Evolutionary conservation across 2,888 invertebrate species (phyloP).

Genomic region (Melanotus villosus): DNA sequence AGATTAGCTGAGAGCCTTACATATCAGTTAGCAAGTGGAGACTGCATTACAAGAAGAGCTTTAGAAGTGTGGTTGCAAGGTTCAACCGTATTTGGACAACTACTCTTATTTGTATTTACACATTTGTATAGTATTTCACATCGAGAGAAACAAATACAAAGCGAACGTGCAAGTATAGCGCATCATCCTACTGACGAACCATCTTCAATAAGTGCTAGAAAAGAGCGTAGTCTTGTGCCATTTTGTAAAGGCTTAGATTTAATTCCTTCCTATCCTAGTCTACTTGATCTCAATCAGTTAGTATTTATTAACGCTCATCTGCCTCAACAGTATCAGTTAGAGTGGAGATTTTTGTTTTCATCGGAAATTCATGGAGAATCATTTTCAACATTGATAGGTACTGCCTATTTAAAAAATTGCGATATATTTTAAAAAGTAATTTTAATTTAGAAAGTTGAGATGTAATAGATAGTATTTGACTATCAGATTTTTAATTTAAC

Average conservation of each 20-base stretch:
- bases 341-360: constrained; percentile 92
- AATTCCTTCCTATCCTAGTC: constrained; percentile 84
- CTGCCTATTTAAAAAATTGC: neutral
- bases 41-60: constrained; percentile 65
- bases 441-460: no score
- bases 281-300: constrained; percentile 82
- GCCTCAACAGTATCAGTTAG: constrained; percentile 80
- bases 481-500: no score
- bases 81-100: constrained; percentile 68
- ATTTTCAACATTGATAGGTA: constrained; percentile 84
- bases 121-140: constrained; percentile 71
- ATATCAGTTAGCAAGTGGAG: constrained; percentile 68
- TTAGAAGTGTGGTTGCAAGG: constrained; percentile 70
- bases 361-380: constrained; percentile 92
- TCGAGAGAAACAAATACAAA: constrained; percentile 64
- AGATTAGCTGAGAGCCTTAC: constrained; percentile 74
- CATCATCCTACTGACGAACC: constrained; percentile 53
- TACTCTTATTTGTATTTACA: constrained; percentile 71
- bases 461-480: no score
- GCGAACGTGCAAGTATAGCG: constrained; percentile 40
- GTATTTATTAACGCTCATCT: constrained; percentile 86
- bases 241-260: constrained; percentile 76
- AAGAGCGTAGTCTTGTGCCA: constrained; percentile 70
- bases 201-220: constrained; percentile 62
- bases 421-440: no score